Base-by-base conservation (phyloP, 2,797 vertebrate species). In the Rhinophrynus dorsalis region DNA sequence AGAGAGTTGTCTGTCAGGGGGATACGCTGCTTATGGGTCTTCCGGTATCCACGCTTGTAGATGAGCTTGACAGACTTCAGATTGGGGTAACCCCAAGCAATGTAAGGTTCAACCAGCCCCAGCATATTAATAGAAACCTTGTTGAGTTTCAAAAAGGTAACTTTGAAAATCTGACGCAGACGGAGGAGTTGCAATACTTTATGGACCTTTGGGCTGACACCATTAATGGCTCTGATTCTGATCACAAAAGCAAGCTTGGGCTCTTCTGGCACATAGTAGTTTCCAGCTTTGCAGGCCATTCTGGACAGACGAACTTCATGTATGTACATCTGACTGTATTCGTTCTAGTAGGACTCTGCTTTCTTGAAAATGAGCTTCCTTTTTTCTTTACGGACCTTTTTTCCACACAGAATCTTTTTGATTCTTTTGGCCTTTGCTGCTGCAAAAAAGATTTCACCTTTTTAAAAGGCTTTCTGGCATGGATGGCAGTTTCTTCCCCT, bases 401-500 rank as follows among this genome's bases (percentile, higher is more conserved):
- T 97, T 38, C 92, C 90, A n/a, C 88, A 81, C 76, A 91, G 44
- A 0, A 90, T 70, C 83, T 92, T 92, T 86, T 97, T 95, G 74
- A 94, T 33, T 7, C 94, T 94, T 55, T 88, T 85, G 59, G 92
- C 84, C 85, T 92, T 95, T 81, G 92, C 37, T n/a, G 87, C 82
- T 5, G 95, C 93, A 35, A 86, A 98, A 83, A 90, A 92, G n/a
- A 90, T 93, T 94, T 80, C 95, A 92, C 88, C 93, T 98, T 84
- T 99, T 98, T 79, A 95, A 81, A 83, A 98, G 94, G 80, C 92
- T 95, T 90, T 97, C n/a, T n/a, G n/a, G n/a, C n/a, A n/a, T n/a
- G n/a, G n/a, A 84, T 57, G 94, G 94, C 42, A 94, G 78, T 79
- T 96, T 94, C 91, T 94, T 92, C 62, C 85, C 90, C 82, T 82